These are phyloP conservation scores for Xylota sylvarum DNA, from an alignment of 2,888 invertebrate species.

Conservation along the genomic window DNA sequence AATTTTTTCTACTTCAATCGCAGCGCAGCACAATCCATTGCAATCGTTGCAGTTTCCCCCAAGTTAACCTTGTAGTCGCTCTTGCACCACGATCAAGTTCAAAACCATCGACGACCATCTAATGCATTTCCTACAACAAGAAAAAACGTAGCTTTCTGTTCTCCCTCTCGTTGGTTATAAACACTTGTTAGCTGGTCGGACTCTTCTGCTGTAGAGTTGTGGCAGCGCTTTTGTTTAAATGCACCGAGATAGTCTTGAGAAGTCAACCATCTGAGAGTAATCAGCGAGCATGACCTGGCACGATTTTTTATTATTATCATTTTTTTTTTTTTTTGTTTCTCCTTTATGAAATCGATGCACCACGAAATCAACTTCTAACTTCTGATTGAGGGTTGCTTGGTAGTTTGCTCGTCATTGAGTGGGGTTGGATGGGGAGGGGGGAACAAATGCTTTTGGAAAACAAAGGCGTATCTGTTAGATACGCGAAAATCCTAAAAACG, in stretches of 20 bases:
- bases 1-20: constrained; percentile 1
- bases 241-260: constrained; percentile 57
- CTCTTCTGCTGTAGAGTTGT: constrained; percentile 16
- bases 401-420: constrained; percentile 2
- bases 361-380: constrained; percentile 75
- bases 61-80: constrained; percentile 75
- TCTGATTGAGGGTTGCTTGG: constrained; percentile 69
- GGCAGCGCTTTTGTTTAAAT: constrained; percentile 50
- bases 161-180: constrained; percentile 32
- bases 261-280: constrained; percentile 74
- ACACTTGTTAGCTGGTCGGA: constrained; percentile 51
- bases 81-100: constrained; percentile 75
- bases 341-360: constrained; percentile 71
- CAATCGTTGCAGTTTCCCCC: constrained; percentile 62
- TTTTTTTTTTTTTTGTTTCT: constrained; percentile 18
- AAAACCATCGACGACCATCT: constrained; percentile 70
- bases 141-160: constrained; percentile 33
- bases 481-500: constrained; percentile 68
- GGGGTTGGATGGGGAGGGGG: background rate
- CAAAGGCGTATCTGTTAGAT: constrained; percentile 77
- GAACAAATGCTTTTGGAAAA: constrained; percentile 42
- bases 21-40: constrained; percentile 47
- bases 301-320: constrained; percentile 68
- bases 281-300: constrained; percentile 76
- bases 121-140: constrained; percentile 42